Evolutionary conservation across 2,113 vertebrate species (phyloP).

Genomic region (Bambusicola thoracicus): DNA sequence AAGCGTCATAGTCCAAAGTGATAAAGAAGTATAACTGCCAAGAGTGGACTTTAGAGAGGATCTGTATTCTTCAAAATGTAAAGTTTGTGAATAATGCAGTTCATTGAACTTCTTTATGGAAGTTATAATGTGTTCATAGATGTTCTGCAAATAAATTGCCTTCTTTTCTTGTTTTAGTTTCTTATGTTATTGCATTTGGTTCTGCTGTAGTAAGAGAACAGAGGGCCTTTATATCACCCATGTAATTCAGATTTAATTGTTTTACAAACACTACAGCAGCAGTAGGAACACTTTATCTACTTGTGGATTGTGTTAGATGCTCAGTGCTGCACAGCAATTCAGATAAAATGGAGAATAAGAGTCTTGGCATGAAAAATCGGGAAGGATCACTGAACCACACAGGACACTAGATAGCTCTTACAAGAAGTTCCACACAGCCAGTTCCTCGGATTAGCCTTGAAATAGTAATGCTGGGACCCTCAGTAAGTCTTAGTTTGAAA

Average conservation of each 20-base stretch:
- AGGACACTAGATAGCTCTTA: not conserved
- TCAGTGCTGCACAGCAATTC: not conserved
- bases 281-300: not conserved
- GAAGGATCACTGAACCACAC: not conserved
- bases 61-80: not conserved
- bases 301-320: not conserved
- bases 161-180: not conserved
- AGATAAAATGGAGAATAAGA: not conserved
- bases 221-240: accelerated
- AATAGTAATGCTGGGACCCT: not conserved
- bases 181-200: not conserved
- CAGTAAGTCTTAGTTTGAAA: not conserved
- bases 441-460: not conserved
- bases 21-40: not conserved
- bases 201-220: not conserved
- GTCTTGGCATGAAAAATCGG: not conserved
- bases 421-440: not conserved
- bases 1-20: not conserved
- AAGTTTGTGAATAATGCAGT: not conserved
- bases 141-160: not conserved
- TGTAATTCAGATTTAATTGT: not conserved
- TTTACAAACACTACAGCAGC: not conserved
- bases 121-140: not conserved
- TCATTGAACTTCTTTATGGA: not conserved
- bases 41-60: not conserved